Evolutionary conservation across 2,797 vertebrate species (phyloP), one percentile per base, ranked within the genome.

Genomic region (Spinus pinus): DNA sequence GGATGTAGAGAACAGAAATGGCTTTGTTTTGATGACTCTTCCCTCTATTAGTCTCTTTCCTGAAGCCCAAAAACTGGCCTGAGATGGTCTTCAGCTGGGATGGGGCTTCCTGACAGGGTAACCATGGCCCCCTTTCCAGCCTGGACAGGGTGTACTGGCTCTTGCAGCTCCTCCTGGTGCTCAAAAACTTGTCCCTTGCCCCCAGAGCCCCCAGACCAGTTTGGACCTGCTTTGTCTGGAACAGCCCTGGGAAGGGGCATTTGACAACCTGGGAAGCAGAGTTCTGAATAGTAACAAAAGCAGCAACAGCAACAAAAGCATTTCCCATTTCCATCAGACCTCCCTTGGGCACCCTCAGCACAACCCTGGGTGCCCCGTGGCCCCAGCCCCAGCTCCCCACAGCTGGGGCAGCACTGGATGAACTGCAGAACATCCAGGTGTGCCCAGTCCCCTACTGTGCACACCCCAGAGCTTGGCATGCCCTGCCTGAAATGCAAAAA

Each of bases 121-220:
- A 33, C n/a, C 0, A 0, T 31, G n/a, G 11, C 11, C 5, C 24
- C 3, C 19, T 42, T 49, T 30, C 30, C 39, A 44, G 0, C 10
- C 5, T 17, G 51, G 23, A 9, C 50, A 25, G 22, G n/a, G 4
- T 0, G 0, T 16, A 31, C 79, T 56, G 80, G 24, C 46, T 3
- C 5, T 24, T 13, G 18, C 78, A 84, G 51, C 57, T 51, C 11
- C 44, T 88, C 25, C 51, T 39, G 5, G 0, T n/a, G 72, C 66
- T 70, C 80, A 84, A 1, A 2, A 28, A 7, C 71, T 44, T 16
- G 23, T 16, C 23, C 18, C 53, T 75, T 35, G 19, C 10, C 12
- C 19, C 0, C 0, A 53, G 41, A 85, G 53, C 44, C 2, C 1
- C 18, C 0, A 0, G 44, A 4, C 4, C 4, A 1, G 14, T 72